Base-by-base conservation (phyloP, 2,888 invertebrate genomes). In the Helobdella robusta region DNA sequence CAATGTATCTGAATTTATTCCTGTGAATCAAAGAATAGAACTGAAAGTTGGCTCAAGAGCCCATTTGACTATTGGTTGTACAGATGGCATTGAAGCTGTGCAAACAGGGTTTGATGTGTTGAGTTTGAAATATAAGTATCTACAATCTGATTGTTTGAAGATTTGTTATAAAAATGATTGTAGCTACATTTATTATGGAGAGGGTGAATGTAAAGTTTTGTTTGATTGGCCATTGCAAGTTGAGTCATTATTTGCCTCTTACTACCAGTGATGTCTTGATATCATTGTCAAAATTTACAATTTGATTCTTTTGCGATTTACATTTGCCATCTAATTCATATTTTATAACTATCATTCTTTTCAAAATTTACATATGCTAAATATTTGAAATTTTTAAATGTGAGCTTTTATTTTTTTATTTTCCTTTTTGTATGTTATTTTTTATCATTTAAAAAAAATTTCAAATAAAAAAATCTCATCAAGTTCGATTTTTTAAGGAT, bases 41-140 rank as follows among this genome's bases (percentile, higher is more conserved):
- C 56, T 56, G 25, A 54, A 50, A 30, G 20, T 15, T 18, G 69
- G 69, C 23, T 68, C 68, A 20, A 60, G 68, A 8, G 67, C 69
- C 4, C 69, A 69, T 34, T 32, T 69, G 25, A 69, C 69, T 0
- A 23, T 69, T 18, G 69, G 69, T 20, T 64, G 23, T 34, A 34
- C 66, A 0, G 30, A 35, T 6, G 59, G 44, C 2, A 23, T 48
- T n/a, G 20, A 20, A 0, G 65, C 68, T 4, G 68, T 69, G 30
- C 66, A 69, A 40, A 68, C 67, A 15, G 69, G 69, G 18, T 62
- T 65, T 18, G 69, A 69, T 32, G 58, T 50, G 20, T 23, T 68
- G 23, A 54, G 59, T 35, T 23, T 68, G 18, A 46, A 66, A 20
- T 20, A 46, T 20, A 36, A 32, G 20, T 64, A 66, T 30, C 34